Base-by-base conservation (phyloP, 2,888 invertebrate species). In the Camponotus fellah region DNA sequence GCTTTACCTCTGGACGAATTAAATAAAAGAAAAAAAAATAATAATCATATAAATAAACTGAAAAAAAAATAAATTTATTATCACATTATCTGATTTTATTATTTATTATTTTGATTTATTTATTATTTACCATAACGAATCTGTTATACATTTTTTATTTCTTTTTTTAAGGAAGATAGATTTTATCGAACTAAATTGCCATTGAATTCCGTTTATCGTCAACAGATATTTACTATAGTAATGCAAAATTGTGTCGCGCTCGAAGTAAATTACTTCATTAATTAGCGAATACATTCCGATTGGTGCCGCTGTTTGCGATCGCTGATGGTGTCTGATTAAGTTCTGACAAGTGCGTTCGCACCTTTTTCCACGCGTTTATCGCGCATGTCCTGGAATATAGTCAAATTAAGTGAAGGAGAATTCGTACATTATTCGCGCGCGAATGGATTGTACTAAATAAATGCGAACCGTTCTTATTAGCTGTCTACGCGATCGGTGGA, bases 231-330 rank as follows among this genome's bases (percentile, higher is more conserved):
- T 53, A 37, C 40, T 6, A 26, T 32, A 43, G 40, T 69, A 69
- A 10, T n/a, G 69, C 69, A 17, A n/a, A 14, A 43, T 77, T 43
- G 68, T 40, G 26, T 26, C 56, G 77, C 56, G 77, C 77, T 66
- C 69, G 43, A 46, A 46, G 56, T 26, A 26, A 26, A 26, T 26
- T 26, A 26, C 26, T 26, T 0, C 26, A 0, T 26, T 26, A 77
- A 77, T 77, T 77, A 69, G 69, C 56, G 69, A 69, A 77, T 69
- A 43, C n/a, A 58, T 26, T 68, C 40, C 40, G 56, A n/a, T n/a
- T 14, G 40, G 14, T 34, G 65, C 21, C 12, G 66, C 43, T 37
- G 56, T 77, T 68, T 56, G 69, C 69, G 77, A 69, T 77, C 69
- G 26, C 26, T 46, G 26, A 66, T 43, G 77, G 32, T 10, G 40